Conservation (phyloP, 2,888 invertebrate genomes). For the Synanthedon vespiformis region DNA sequence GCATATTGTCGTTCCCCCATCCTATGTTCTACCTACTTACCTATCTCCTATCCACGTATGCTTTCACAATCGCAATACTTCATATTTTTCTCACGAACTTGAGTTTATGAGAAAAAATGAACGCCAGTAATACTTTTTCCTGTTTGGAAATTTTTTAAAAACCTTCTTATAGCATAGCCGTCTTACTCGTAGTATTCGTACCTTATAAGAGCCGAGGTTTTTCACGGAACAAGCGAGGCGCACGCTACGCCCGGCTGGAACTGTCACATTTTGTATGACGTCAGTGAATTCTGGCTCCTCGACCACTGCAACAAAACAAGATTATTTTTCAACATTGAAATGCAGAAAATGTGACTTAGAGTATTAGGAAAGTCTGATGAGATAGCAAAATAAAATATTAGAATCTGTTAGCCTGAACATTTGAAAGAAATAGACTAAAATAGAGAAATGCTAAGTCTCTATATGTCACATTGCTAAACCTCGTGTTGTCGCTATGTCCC, state of each 20-base stretch:
- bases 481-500: too few relatives aligned
- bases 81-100: constrained; percentile 10
- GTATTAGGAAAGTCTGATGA: too few relatives aligned
- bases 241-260: constrained; percentile 89
- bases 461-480: too few relatives aligned
- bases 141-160: not conserved
- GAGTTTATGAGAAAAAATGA: not conserved
- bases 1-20: constrained; percentile 47
- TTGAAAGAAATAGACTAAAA: not conserved
- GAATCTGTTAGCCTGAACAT: too few relatives aligned
- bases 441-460: too few relatives aligned
- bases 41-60: constrained; percentile 8
- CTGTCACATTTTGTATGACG: constrained; percentile 90
- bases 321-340: not conserved
- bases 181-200: constrained; percentile 52
- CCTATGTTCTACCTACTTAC: constrained; percentile 2
- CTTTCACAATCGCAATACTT: constrained; percentile 18
- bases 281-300: constrained; percentile 93
- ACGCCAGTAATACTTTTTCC: not conserved
- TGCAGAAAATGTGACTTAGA: not conserved
- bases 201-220: constrained; percentile 91
- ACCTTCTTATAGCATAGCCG: too few relatives aligned
- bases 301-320: constrained; percentile 73
- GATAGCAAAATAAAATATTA: too few relatives aligned
- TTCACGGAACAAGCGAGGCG: constrained; percentile 91